Evolutionary conservation across 1,140 invertebrate genomes (phyloP), one percentile per base, ranked within the genome.

Genomic region (Zaprionus davidi): DNA sequence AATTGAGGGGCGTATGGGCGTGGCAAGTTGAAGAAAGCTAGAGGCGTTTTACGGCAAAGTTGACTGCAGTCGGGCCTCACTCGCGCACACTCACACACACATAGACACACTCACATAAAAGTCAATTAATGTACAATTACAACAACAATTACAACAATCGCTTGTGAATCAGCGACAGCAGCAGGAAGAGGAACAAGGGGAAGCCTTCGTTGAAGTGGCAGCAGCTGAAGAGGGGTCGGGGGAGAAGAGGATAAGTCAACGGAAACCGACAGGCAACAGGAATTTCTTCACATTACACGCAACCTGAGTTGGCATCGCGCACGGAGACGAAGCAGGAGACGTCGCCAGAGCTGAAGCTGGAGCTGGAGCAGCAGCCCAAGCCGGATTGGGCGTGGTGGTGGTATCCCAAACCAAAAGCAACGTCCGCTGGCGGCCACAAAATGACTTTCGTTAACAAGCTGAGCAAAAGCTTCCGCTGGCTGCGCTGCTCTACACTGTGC

Each of bases 391-490:
- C 20, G 9, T 24, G 26, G 57, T 22, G 24, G 56, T 24, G 55
- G 38, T 9, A 24, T 13, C 64, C 31, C 38, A 53, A 41, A 51
- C 24, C 46, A 41, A 70, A 41, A 26, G 38, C 41, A 58, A 70
- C 46, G 69, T 56, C 69, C 56, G 55, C 38, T 71, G 69, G 69
- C 34, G 38, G 67, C 81, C 70, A 78, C 80, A 88, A 91, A 90
- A 90, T 90, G 86, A 90, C 86, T 86, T 90, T 90, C 78, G 82
- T 92, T 85, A 92, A 92, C 82, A 92, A 92, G 85, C 82, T 92
- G 81, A 91, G 84, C 82, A 92, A 92, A 83, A 92, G 90, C 79
- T 91, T 92, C 75, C 91, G 91, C 60, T 92, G 91, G 91, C 70
- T 92, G 51, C 91, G 88, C 58, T 92, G 91, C 91, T 92, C 91